Conservation (phyloP, 2,888 invertebrate species). For the Ceramica pisi region DNA sequence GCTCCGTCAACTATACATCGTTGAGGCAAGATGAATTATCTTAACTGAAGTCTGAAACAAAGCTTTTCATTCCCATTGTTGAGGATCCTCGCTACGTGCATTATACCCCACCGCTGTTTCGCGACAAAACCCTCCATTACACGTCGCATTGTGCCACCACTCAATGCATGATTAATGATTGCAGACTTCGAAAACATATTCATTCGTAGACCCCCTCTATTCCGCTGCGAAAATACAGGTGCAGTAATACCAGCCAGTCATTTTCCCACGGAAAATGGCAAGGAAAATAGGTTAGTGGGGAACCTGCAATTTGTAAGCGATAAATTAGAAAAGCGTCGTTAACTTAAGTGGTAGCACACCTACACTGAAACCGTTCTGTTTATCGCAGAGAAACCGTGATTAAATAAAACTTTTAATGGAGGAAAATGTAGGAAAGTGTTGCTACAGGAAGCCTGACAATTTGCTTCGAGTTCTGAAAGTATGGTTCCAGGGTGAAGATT, state of each 20-base stretch:
- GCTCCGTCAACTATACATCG: conserved; percentile 58
- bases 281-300: conserved; percentile 46
- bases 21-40: conserved; percentile 76
- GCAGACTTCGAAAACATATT: conserved; percentile 85
- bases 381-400: conserved; percentile 32
- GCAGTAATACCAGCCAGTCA: conserved; percentile 17
- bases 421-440: conserved; percentile 46
- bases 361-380: conserved; percentile 28
- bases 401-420: conserved; percentile 55
- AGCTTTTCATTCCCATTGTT: conserved; percentile 76
- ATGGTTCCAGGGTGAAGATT: conserved; percentile 37
- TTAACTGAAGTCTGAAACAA: conserved; percentile 73
- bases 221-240: conserved; percentile 65
- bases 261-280: conserved; percentile 33
- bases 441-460: conserved; percentile 25
- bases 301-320: conserved; percentile 49
- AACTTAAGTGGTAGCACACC: conserved; percentile 42
- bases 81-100: conserved; percentile 67
- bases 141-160: conserved; percentile 81
- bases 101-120: conserved; percentile 76
- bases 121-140: conserved; percentile 86
- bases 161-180: conserved; percentile 89
- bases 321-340: conserved; percentile 48
- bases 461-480: conserved; percentile 50
- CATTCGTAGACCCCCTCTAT: conserved; percentile 83